Evolutionary conservation across 2,888 invertebrate species (phyloP), one percentile per base, ranked within the genome.

Genomic region (Luperina nickerlii): DNA sequence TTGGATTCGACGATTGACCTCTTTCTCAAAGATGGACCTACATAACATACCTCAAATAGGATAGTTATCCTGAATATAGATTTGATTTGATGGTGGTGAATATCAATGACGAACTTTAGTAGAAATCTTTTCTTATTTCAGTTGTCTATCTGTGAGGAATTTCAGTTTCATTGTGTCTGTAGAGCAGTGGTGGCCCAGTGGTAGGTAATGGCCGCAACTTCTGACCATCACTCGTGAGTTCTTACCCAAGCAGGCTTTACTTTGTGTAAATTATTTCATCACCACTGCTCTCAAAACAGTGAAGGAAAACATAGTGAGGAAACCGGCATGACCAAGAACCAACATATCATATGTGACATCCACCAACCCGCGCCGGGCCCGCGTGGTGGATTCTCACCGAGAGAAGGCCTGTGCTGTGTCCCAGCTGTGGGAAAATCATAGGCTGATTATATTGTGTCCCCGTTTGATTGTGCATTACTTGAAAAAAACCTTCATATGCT

Each of bases 401-500:
- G 9, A 57, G 57, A 24, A 57, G 24, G 57, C 24, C 18, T 57
- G 24, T 57, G 24, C 24, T 57, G 24, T 24, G 57, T 57, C 57
- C 24, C 9, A 57, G 57, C 57, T 3, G 57, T 57, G 57, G 24
- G 57, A 24, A 24, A 24, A 57, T 57, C 9, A 24, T 54, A 24
- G 54, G 24, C 54, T 20, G 57, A 57, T n/a, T n/a, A 24, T 27
- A 2, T 62, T 27, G 6, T 27, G 15, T 8, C 27, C 15, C 9
- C 1, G 9, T n/a, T n/a, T 8, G 11, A 45, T 75, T n/a, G n/a
- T 18, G 15, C 27, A 65, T 65, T 24, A 32, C 18, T 38, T 15
- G n/a, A 27, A 70, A 6, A 11, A 66, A 76, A 63, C 65, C 69
- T 70, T 70, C n/a, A 42, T 70, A 69, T 4, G 24, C 8, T 15